phyloP scores from a whole-genome alignment of 1,140 invertebrate genomes.

The Lysiphlebus fabarum region DNA sequence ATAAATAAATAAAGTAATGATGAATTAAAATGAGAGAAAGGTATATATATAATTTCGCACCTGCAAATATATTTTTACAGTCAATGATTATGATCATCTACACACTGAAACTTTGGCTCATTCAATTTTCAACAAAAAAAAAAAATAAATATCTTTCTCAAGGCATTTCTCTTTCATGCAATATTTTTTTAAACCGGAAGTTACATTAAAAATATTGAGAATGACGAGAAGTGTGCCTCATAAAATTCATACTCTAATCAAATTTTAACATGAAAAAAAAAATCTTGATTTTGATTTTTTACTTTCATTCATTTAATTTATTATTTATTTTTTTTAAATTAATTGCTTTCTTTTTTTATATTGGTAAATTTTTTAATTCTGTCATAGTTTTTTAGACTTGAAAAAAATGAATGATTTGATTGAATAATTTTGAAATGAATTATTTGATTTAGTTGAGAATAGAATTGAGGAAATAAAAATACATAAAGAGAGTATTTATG shows the following conservation, averaged over 20 bases:
- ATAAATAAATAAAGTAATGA: no score
- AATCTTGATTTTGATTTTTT: neutral
- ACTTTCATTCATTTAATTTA: neutral
- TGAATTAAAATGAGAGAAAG: no score
- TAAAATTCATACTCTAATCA: neutral
- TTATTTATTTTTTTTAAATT: no score
- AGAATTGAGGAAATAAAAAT: no score
- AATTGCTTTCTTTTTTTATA: no score
- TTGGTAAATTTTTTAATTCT: no score
- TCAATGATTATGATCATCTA: constrained; percentile 21
- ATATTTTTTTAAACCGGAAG: constrained; percentile 5
- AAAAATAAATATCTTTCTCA: neutral
- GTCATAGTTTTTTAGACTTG: no score
- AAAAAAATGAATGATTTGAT: no score
- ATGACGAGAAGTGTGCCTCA: neutral
- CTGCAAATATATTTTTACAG: constrained; percentile 16
- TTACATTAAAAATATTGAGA: neutral
- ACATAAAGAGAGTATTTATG: no score
- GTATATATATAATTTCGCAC: constrained; percentile 1
- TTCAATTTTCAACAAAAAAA: constrained; percentile 15
- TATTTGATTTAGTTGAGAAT: no score
- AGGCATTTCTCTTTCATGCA: neutral
- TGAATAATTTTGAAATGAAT: no score
- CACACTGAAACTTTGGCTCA: constrained; percentile 12
- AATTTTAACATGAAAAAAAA: no score